phyloP scores from a whole-genome alignment of 2,888 invertebrate genomes.

The Mechanitis mazaeus region DNA sequence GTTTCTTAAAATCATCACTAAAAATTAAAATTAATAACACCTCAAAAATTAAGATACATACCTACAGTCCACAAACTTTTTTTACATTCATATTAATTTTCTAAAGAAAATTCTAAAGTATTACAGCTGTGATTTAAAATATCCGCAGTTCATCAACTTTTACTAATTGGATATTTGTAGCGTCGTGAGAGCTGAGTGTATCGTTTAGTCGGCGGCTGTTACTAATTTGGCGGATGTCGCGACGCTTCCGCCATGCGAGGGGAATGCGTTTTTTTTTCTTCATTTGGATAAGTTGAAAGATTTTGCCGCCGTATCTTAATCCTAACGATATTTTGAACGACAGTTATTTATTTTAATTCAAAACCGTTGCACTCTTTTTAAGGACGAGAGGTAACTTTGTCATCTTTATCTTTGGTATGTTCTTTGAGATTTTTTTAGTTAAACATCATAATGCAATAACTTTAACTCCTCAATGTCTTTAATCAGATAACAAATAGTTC shows the following conservation, averaged over 20 bases:
- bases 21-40: too few species aligned
- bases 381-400: too few species aligned
- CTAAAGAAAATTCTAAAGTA: not conserved
- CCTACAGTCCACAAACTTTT: too few species aligned
- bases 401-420: too few species aligned
- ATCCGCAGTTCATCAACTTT: conserved; percentile 10
- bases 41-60: too few species aligned
- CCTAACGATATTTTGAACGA: conserved; percentile 13
- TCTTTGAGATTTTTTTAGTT: too few species aligned
- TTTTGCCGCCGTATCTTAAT: conserved; percentile 20
- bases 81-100: not conserved
- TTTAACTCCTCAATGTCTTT: too few species aligned
- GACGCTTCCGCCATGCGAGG: conserved; percentile 35
- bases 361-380: too few species aligned
- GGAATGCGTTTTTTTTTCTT: conserved; percentile 27
- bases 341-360: too few species aligned
- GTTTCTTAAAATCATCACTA: too few species aligned
- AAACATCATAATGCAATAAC: too few species aligned
- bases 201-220: conserved; percentile 33
- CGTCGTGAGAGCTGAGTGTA: conserved; percentile 25
- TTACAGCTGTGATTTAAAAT: conserved; percentile 21
- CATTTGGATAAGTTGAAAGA: conserved; percentile 19
- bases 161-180: conserved; percentile 39
- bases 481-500: too few species aligned
- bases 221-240: conserved; percentile 51